Evolutionary conservation across 2,888 invertebrate genomes (phyloP).

Genomic region (Leptinotarsa peninsularis): DNA sequence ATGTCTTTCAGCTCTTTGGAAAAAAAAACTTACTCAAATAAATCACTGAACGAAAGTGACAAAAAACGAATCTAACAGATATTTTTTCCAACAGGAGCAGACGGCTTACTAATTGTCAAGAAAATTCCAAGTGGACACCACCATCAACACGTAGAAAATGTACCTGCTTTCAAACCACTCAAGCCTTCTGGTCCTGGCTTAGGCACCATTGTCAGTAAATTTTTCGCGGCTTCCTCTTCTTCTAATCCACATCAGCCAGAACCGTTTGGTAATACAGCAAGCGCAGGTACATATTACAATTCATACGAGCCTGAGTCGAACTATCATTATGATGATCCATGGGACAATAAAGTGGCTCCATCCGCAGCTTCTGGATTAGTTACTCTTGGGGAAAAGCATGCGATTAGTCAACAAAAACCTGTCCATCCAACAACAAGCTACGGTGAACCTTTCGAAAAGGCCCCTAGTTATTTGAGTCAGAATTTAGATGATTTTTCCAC

Average conservation of each 20-base stretch:
- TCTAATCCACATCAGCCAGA: conserved; percentile 54
- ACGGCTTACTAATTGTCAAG: conserved; percentile 63
- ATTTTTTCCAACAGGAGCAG: conserved; percentile 27
- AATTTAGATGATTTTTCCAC: conserved; percentile 30
- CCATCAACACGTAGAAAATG: conserved; percentile 38
- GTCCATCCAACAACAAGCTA: conserved; percentile 41
- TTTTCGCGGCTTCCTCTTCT: conserved; percentile 57
- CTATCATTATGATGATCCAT: conserved; percentile 9
- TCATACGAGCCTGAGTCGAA: conserved; percentile 10
- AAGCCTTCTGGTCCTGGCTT: conserved; percentile 50
- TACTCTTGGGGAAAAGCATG: conserved; percentile 21
- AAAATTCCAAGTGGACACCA: conserved; percentile 56
- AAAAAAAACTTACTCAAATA: too few species aligned
- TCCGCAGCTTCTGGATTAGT: conserved; percentile 24
- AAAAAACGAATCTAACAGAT: background rate
- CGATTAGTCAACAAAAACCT: conserved; percentile 30
- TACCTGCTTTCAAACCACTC: conserved; percentile 54
- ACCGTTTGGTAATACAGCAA: conserved; percentile 48
- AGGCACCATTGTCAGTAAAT: conserved; percentile 54
- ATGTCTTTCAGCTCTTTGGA: too few species aligned
- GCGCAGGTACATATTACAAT: conserved; percentile 34
- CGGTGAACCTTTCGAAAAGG: conserved; percentile 47
- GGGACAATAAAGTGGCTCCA: conserved; percentile 25
- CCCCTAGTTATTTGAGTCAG: conserved; percentile 36
- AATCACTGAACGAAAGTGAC: too few species aligned